phyloP scores from a whole-genome alignment of 1,140 invertebrate species.

The Phymorhynchus buccinoides region DNA sequence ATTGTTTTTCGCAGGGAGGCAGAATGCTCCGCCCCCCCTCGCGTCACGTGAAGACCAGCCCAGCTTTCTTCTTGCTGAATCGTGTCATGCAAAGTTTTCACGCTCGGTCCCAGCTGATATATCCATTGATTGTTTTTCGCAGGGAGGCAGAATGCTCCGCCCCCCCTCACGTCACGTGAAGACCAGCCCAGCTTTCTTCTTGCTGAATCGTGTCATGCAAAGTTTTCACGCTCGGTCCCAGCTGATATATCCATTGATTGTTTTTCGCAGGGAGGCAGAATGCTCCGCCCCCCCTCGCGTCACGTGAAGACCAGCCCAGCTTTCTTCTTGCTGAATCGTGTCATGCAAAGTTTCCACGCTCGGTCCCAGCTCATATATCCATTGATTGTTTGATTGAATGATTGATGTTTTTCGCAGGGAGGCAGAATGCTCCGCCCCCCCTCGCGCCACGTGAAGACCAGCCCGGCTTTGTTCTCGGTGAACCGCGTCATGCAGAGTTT shows the following conservation, averaged over 20 bases:
- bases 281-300: slow-evolving; percentile 58
- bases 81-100: no score
- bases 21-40: slow-evolving; percentile 56
- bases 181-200: no score
- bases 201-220: no score
- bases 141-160: slow-evolving; percentile 31
- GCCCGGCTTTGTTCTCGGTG: slow-evolving; percentile 70
- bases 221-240: no score
- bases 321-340: slow-evolving; percentile 69
- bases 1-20: neutral
- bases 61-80: no score
- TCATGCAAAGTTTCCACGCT: slow-evolving; percentile 73
- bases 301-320: slow-evolving; percentile 72
- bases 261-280: neutral
- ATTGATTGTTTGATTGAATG: no score
- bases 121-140: no score
- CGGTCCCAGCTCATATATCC: slow-evolving; percentile 72
- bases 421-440: slow-evolving; percentile 51
- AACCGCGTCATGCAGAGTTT: slow-evolving; percentile 73
- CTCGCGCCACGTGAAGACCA: slow-evolving; percentile 70
- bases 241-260: no score
- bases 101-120: no score
- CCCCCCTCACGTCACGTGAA: slow-evolving; percentile 65
- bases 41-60: no score
- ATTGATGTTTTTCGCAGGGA: neutral